Evolutionary conservation across 2,888 invertebrate genomes (phyloP).

Genomic region (Nomada ferruginata): DNA sequence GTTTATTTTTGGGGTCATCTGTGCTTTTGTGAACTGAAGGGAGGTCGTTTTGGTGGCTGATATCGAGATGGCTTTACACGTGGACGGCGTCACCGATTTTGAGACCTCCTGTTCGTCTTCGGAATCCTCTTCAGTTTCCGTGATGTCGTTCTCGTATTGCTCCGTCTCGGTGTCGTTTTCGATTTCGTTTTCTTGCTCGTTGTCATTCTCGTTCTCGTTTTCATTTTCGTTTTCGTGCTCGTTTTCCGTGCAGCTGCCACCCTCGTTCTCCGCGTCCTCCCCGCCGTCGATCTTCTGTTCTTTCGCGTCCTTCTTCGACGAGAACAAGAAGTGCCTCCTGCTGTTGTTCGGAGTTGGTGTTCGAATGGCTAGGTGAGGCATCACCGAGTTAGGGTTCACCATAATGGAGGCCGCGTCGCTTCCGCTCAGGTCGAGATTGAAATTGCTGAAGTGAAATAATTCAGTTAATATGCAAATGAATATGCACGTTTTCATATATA

Average conservation of each 20-base stretch:
- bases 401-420: conserved; percentile 91
- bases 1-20: conserved; percentile 71
- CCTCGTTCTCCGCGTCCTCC: conserved; percentile 77
- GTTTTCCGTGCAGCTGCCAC: conserved; percentile 72
- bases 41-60: conserved; percentile 69
- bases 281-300: conserved; percentile 76
- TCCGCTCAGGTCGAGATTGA: conserved; percentile 89
- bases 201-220: conserved; percentile 70
- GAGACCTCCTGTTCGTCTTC: conserved; percentile 71
- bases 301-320: conserved; percentile 70
- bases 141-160: conserved; percentile 80
- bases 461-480: too few species aligned
- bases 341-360: conserved; percentile 60
- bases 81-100: conserved; percentile 46
- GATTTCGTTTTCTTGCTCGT: conserved; percentile 70
- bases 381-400: conserved; percentile 96
- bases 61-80: conserved; percentile 51
- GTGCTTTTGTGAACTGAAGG: conserved; percentile 74
- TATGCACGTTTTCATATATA: too few species aligned
- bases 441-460: conserved; percentile 82
- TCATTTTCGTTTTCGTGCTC: conserved; percentile 72
- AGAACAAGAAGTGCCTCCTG: conserved; percentile 76
- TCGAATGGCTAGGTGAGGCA: conserved; percentile 88
- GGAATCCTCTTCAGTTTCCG: conserved; percentile 85
- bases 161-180: conserved; percentile 75